phyloP scores from a whole-genome alignment of 2,113 vertebrate genomes.

The Lagenorhynchus albirostris region DNA sequence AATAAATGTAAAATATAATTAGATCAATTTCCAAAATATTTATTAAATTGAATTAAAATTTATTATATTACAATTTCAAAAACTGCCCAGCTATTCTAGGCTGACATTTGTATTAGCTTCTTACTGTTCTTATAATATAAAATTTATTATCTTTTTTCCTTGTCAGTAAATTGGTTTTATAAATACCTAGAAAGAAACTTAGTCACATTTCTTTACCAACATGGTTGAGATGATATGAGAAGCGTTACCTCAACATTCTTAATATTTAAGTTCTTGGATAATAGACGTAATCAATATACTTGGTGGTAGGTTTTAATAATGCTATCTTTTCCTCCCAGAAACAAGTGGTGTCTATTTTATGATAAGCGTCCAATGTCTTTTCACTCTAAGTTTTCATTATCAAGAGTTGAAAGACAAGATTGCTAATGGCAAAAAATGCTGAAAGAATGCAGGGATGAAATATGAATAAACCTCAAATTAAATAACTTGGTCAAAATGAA shows the following conservation, averaged over 20 bases:
- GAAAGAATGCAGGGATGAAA: not conserved
- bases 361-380: not conserved
- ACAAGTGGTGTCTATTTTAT: not conserved
- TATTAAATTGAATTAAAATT: slow-evolving; percentile 11
- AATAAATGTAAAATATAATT: slow-evolving; percentile 18
- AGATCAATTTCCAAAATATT: not conserved
- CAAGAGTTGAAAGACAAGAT: slow-evolving; percentile 5
- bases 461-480: slow-evolving; percentile 22
- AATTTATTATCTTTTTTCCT: not conserved
- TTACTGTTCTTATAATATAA: not conserved
- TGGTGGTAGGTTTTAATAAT: not conserved
- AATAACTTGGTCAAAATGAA: not conserved
- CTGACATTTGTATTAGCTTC: not conserved
- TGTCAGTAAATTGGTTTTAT: not conserved
- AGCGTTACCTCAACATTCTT: not conserved
- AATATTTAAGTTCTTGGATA: not conserved
- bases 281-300: not conserved
- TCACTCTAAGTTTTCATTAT: slow-evolving; percentile 1
- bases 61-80: not conserved
- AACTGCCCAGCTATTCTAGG: not conserved
- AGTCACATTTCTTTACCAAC: not conserved
- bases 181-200: not conserved
- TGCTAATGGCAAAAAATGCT: not conserved
- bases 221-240: not conserved
- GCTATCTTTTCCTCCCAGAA: not conserved